Evolutionary conservation across 2,113 vertebrate species (phyloP).

Genomic region (Psilopogon haemacephalus): DNA sequence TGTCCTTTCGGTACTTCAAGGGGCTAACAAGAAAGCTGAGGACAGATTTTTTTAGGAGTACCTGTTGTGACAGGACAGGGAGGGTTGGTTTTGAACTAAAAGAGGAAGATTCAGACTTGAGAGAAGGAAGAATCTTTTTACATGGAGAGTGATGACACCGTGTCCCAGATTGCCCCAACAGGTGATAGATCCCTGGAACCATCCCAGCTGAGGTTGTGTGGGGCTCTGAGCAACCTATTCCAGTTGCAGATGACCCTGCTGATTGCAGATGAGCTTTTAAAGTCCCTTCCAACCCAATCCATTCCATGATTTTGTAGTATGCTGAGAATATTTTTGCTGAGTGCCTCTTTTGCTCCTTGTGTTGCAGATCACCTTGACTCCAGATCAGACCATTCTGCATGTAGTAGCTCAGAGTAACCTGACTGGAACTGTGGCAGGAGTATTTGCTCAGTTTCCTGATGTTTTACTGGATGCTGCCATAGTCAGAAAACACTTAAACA

Average conservation of each 20-base stretch:
- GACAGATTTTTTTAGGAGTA: too few species aligned
- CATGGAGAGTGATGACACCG: too few species aligned
- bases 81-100: too few species aligned
- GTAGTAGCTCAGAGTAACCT: slow-evolving; percentile 85
- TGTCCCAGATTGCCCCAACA: too few species aligned
- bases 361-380: slow-evolving; percentile 74
- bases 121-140: too few species aligned
- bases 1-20: too few species aligned
- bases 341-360: background rate
- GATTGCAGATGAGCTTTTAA: background rate
- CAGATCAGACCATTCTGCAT: slow-evolving; percentile 62
- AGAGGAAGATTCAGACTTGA: too few species aligned
- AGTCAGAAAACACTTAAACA: slow-evolving; percentile 67
- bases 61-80: too few species aligned
- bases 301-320: background rate
- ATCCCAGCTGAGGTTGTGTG: background rate
- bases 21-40: too few species aligned
- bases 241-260: background rate
- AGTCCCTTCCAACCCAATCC: background rate
- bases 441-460: slow-evolving; percentile 81
- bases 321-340: background rate
- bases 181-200: too few species aligned
- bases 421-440: slow-evolving; percentile 79
- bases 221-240: background rate
- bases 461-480: slow-evolving; percentile 79